Evolutionary conservation across 2,113 vertebrate genomes (phyloP), one percentile per base, ranked within the genome.

Genomic region (Pseudopipra pipra): DNA sequence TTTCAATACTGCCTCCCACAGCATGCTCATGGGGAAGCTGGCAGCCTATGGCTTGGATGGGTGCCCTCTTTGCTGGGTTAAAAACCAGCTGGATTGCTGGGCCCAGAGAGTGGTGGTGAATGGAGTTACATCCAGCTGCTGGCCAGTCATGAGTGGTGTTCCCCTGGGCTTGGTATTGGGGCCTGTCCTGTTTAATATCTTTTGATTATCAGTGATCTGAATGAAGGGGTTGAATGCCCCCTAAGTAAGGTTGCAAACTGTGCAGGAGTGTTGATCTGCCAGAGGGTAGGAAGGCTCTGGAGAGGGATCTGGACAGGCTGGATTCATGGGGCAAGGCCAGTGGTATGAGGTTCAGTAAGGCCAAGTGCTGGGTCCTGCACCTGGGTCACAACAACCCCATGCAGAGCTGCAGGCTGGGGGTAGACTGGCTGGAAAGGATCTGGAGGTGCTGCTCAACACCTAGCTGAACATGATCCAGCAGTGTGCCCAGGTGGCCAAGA

Each of bases 391-490:
- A 49, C 7, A 56, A 14, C n/a, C 2, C 30, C 30, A 8, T 43
- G 49, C 30, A 55, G 7, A 5, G 16, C 30, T 41, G 35, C 16
- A 47, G 16, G 20, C 56, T 71, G 3, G 39, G 23, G 20, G 14
- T 4, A 71, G 22, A 39, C 10, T 24, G n/a, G 6, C 13, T 72
- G 66, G 30, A 21, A 72, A n/a, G 30, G 20, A 54, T 4, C 15
- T 55, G 23, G 8, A 6, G 8, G 2, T 33, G n/a, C n/a, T 71
- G 39, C 0, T 25, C n/a, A 43, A 3, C 11, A 25, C 13, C 8
- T 5, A 46, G 11, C n/a, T 19, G 37, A 63, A 63, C 28, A 11
- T 5, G 56, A 63, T 0, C 39, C 28, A 71, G 5, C 0, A 37
- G 0, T 30, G 56, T 71, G 56, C n/a, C 28, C 65, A n/a, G n/a